Conservation (phyloP, 2,113 vertebrate genomes). For the Hirundichthys speculiger region DNA sequence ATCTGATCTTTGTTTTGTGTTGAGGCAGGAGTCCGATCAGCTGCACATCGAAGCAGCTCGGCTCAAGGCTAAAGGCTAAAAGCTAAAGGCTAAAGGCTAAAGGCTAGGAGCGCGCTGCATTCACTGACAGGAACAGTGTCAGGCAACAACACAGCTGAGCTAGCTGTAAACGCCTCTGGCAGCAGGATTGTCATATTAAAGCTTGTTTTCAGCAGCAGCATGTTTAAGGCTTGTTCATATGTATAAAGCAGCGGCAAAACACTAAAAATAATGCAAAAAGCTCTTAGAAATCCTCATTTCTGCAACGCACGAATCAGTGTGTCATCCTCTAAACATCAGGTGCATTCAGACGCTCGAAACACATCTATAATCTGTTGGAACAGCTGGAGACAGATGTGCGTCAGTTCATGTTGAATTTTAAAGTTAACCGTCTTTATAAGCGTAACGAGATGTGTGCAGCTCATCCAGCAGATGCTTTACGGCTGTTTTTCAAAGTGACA, state of each 20-base stretch:
- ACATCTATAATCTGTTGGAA: too few relatives aligned
- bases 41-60: background rate
- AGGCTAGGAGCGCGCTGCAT: conserved; percentile 36
- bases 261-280: conserved; percentile 1
- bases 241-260: conserved; percentile 3
- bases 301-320: background rate
- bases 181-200: conserved; percentile 23
- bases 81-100: conserved; percentile 29
- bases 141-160: background rate
- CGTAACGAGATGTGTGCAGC: too few relatives aligned
- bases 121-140: conserved; percentile 5
- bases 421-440: too few relatives aligned
- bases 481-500: too few relatives aligned
- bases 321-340: too few relatives aligned
- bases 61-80: conserved; percentile 37
- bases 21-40: background rate
- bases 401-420: too few relatives aligned
- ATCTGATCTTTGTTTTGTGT: background rate
- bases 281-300: too few relatives aligned
- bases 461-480: too few relatives aligned
- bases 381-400: too few relatives aligned
- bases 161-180: background rate
- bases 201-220: background rate
- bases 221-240: conserved; percentile 12
- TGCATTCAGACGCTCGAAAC: too few relatives aligned